phyloP scores from a whole-genome alignment of 64 coral and sea anemone genomes.

The Stichodactyla mertensii region DNA sequence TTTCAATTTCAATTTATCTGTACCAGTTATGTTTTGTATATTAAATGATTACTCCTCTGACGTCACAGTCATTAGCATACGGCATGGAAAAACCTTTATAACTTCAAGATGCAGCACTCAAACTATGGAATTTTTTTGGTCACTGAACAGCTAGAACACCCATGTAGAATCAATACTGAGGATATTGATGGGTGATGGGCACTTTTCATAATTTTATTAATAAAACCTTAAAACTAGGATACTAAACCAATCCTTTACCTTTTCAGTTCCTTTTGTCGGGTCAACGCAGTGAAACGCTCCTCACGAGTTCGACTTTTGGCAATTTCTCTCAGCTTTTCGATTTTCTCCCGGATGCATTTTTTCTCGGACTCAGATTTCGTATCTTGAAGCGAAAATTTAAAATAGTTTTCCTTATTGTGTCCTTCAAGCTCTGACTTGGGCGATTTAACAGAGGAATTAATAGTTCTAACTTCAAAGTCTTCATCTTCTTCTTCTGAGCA shows the following conservation, averaged over 20 bases:
- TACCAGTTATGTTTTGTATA: too few species aligned
- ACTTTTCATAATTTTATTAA: too few species aligned
- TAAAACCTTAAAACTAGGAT: neutral
- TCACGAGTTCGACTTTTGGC: constrained; percentile 78
- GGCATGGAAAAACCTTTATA: too few species aligned
- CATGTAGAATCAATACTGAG: too few species aligned
- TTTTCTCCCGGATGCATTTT: constrained; percentile 81
- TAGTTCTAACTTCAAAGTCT: constrained; percentile 41
- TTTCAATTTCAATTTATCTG: too few species aligned
- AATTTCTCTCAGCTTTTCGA: constrained; percentile 62
- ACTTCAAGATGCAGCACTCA: too few species aligned
- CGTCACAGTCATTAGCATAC: too few species aligned
- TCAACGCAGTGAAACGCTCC: constrained; percentile 63
- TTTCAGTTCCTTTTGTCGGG: constrained; percentile 53
- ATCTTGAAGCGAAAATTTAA: constrained; percentile 46
- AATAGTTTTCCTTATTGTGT: constrained; percentile 71
- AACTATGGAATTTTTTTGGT: too few species aligned
- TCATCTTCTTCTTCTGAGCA: constrained; percentile 33
- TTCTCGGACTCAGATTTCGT: constrained; percentile 65
- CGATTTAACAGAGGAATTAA: constrained; percentile 33
- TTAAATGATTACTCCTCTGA: too few species aligned
- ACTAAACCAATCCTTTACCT: neutral
- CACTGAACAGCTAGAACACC: too few species aligned
- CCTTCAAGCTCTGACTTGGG: constrained; percentile 1
- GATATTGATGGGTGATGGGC: too few species aligned